These are phyloP conservation scores for Edolisoma coerulescens DNA, from an alignment of 2,113 vertebrate genomes.

Conservation along the genomic window DNA sequence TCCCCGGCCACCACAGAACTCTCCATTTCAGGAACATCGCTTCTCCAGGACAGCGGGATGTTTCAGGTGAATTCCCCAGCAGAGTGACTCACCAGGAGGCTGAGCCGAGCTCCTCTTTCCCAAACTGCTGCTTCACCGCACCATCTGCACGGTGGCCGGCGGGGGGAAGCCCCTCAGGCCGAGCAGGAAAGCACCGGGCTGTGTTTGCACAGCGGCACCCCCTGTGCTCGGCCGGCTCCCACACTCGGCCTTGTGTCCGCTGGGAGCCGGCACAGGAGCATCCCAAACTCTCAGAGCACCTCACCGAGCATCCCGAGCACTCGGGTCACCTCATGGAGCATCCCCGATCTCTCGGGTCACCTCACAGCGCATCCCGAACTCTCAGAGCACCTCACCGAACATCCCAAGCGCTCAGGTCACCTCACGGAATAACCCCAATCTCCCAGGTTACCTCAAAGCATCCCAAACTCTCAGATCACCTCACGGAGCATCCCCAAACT, in stretches of 20 bases:
- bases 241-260: fast-evolving
- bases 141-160: fast-evolving
- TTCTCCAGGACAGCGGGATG: fast-evolving
- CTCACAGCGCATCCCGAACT: background rate
- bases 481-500: background rate
- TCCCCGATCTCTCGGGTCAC: background rate
- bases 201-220: fast-evolving
- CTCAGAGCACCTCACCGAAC: background rate
- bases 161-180: fast-evolving
- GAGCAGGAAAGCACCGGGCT: fast-evolving
- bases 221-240: fast-evolving
- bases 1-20: fast-evolving
- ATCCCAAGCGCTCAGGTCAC: background rate
- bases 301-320: fast-evolving
- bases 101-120: background rate
- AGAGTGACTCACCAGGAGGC: background rate
- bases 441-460: background rate
- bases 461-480: background rate
- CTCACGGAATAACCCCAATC: too few species aligned
- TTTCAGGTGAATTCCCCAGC: background rate
- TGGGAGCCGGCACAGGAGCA: background rate
- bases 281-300: fast-evolving
- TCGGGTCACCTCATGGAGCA: background rate
- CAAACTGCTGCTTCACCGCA: fast-evolving
- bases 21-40: fast-evolving